Evolutionary conservation across 2,797 vertebrate species (phyloP).

Genomic region (Falco berigora): DNA sequence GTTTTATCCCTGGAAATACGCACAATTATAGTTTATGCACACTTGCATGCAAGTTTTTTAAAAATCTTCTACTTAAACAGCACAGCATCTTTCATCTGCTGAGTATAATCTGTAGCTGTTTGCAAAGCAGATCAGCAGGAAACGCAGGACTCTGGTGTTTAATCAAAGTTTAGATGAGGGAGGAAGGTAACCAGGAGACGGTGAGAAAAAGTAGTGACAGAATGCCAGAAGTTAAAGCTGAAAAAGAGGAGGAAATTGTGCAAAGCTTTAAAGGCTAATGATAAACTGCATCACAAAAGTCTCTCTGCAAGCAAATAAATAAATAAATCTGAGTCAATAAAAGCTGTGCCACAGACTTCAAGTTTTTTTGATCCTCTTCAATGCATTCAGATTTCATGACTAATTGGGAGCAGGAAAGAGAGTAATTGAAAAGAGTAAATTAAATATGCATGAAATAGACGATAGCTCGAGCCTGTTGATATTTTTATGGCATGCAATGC

Average conservation of each 20-base stretch:
- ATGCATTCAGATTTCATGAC: not conserved
- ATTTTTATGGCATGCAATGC: not conserved
- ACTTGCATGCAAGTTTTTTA: not conserved
- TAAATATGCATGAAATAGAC: not conserved
- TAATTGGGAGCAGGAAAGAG: not conserved
- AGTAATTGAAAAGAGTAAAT: not conserved
- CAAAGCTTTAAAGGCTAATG: not conserved
- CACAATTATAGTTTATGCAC: not conserved
- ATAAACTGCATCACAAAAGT: not conserved
- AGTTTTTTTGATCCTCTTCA: slow-evolving; percentile 10
- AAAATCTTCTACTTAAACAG: not conserved
- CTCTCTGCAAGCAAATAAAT: not conserved
- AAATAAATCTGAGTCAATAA: not conserved
- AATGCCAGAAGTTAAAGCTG: not conserved
- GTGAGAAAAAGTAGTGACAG: not conserved
- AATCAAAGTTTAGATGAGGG: not conserved
- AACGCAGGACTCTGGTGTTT: not conserved
- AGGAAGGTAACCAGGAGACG: not conserved
- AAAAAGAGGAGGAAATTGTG: not conserved
- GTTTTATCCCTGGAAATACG: not conserved
- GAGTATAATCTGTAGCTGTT: not conserved
- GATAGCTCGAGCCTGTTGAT: not conserved
- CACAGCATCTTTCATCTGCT: not conserved
- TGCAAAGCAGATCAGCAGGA: not conserved
- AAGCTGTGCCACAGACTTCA: not conserved